Evolutionary conservation across 2,797 vertebrate species (phyloP).

Genomic region (Cossypha dichroa): DNA sequence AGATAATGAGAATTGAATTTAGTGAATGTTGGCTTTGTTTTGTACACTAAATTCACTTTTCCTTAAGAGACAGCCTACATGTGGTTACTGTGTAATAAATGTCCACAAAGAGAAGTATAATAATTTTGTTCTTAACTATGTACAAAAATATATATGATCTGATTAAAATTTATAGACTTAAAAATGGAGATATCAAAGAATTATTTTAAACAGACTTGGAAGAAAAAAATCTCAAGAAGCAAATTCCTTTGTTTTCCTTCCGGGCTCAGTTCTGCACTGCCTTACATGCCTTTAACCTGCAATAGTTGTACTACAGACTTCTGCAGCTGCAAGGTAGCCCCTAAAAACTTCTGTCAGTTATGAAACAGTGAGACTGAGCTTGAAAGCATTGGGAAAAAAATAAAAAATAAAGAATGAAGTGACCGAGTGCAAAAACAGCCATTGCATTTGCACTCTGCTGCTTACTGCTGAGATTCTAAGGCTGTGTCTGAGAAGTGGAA

Average conservation of each 20-base stretch:
- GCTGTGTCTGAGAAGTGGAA: not conserved
- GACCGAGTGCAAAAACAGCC: not conserved
- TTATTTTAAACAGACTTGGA: not conserved
- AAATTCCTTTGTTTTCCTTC: not conserved
- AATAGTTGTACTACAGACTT: not conserved
- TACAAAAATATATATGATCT: not conserved
- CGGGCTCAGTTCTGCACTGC: not conserved
- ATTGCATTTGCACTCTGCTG: not conserved
- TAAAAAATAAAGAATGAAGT: not conserved
- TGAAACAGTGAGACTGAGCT: not conserved
- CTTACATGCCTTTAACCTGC: not conserved
- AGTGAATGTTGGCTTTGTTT: not conserved
- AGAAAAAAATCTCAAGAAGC: not conserved
- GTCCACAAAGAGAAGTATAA: not conserved
- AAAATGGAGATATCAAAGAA: not conserved
- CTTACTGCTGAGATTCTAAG: not conserved
- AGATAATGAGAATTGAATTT: not conserved
- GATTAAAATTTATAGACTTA: not conserved
- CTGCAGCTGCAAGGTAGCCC: not conserved
- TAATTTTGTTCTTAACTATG: not conserved
- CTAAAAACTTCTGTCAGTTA: not conserved
- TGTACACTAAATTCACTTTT: not conserved
- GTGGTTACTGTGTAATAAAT: not conserved
- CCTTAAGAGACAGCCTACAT: not conserved
- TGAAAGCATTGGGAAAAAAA: not conserved